Percentiles rank a stretch among this genome's conserved stretches.
phyloP scores from a whole-genome alignment of 2,113 vertebrate species.

The Orientallactaga bullata region DNA sequence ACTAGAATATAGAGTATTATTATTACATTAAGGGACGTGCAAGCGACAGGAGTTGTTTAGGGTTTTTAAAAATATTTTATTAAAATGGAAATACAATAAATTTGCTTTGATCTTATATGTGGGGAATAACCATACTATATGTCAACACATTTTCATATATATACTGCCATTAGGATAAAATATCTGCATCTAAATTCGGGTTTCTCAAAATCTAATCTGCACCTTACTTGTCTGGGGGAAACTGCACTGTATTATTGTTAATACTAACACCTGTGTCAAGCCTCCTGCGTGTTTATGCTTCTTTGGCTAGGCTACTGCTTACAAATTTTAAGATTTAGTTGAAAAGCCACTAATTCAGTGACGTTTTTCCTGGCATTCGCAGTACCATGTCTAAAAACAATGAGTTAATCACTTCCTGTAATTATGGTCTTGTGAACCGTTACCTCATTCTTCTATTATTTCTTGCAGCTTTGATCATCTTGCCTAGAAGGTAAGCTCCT shows the following conservation, averaged over 20 bases:
- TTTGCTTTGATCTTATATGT: neutral
- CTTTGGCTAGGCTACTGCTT: neutral
- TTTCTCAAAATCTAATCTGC: neutral
- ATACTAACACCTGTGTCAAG: neutral
- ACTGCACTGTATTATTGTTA: neutral
- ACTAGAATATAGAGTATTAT: neutral
- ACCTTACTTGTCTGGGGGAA: neutral
- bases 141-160: neutral
- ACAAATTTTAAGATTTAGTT: conserved; percentile 8
- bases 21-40: conserved; percentile 1
- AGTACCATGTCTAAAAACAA: neutral
- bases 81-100: too few relatives aligned
- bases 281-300: neutral
- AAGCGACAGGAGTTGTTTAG: neutral
- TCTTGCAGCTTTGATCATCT: neutral
- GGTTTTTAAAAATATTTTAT: neutral
- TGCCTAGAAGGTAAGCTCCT: neutral
- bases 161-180: neutral
- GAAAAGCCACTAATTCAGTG: neutral
- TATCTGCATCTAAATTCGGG: neutral
- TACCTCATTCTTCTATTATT: neutral
- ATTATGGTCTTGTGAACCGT: neutral
- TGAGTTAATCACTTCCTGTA: neutral
- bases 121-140: neutral
- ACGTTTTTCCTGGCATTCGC: neutral